Base-by-base conservation (phyloP, 2,797 vertebrate genomes). In the Gobionotothen gibberifrons region DNA sequence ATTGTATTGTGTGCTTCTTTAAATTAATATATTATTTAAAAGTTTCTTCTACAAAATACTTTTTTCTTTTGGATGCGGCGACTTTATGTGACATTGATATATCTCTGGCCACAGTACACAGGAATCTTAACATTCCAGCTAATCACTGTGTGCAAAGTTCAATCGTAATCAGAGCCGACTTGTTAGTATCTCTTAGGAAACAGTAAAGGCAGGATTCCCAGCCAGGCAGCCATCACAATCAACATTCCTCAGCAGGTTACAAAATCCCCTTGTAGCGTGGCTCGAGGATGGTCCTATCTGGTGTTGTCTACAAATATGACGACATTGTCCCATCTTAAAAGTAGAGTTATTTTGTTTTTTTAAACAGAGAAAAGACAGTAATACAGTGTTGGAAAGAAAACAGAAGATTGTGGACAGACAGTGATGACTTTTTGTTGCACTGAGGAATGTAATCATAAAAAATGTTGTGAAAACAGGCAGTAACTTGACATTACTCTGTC, bases 91-190 rank as follows among this genome's bases (percentile, higher is more conserved):
- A 92, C 90, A 90, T 63, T 51, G 81, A 76, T 91, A 89, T 91
- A 89, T 90, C 91, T 91, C 85, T 69, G 85, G 75, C 78, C 56
- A 69, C 72, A 67, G 77, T 61, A 69, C 87, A 81, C 87, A 86
- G 88, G 87, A 94, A 93, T 93, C 82, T 91, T 65, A 74, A 87
- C 89, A 92, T 93, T 93, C 92, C 92, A 88, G 82, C 89, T 90
- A 93, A 94, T 93, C 92, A 93, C 81, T 60, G 87, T 83, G 93
- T 89, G 89, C 91, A 94, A 94, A 94, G 93, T 93, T 94, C 93
- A 93, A 82, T 78, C 65, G 73, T 87, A 93, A 94, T 93, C 92
- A 85, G 76, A 72, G 85, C 85, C 82, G 79, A 87, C 70, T 84
- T 64, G 76, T 84, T 86, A 82, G 89, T 92, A 93, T 94, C 93